Evolutionary conservation across 2,113 vertebrate genomes (phyloP).

Genomic region (Panurus biarmicus): DNA sequence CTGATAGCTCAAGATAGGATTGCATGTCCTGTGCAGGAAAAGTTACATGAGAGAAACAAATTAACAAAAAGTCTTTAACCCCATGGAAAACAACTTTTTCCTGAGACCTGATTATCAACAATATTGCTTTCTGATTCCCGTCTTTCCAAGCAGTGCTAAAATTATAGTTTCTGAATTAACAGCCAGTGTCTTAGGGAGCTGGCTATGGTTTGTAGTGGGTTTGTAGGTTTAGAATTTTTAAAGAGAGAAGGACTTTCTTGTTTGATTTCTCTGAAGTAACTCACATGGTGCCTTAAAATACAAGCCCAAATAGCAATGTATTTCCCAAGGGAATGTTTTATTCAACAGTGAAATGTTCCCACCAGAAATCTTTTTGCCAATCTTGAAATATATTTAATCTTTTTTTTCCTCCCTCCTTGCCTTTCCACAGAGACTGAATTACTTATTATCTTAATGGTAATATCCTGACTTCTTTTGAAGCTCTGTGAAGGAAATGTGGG

Average conservation of each 20-base stretch:
- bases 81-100: neutral
- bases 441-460: conserved; percentile 58
- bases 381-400: conserved; percentile 69
- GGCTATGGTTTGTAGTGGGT: neutral
- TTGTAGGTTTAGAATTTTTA: conserved; percentile 9
- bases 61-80: neutral
- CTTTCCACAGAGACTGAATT: conserved; percentile 65
- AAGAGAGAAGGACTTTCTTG: neutral
- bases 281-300: conserved; percentile 38
- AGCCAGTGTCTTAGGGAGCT: neutral
- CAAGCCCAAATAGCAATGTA: conserved; percentile 28
- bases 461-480: conserved; percentile 62
- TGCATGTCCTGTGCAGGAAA: neutral
- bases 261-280: neutral
- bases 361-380: conserved; percentile 62
- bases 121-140: neutral
- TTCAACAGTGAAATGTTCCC: conserved; percentile 64
- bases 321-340: conserved; percentile 62
- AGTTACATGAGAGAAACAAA: neutral
- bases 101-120: neutral
- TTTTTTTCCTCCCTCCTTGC: neutral
- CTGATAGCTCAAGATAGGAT: neutral
- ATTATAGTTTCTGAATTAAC: neutral
- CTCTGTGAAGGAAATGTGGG: conserved; percentile 64
- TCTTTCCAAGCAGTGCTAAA: neutral